These are phyloP conservation scores for Dermolepida albohirtum DNA, from an alignment of 2,888 invertebrate genomes.

Conservation along the genomic window DNA sequence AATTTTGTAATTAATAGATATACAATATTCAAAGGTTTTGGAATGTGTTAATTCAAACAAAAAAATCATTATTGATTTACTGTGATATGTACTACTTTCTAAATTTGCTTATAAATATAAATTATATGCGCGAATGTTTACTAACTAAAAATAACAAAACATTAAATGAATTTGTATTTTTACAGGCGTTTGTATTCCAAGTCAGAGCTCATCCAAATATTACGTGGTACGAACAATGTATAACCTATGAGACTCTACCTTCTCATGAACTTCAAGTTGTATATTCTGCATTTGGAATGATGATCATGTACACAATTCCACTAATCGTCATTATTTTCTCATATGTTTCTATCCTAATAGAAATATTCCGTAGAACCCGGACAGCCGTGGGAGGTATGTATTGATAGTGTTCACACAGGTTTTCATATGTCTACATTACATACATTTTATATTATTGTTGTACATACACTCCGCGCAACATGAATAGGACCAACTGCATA, in stretches of 20 bases:
- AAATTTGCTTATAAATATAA: neutral
- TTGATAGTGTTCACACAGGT: no score
- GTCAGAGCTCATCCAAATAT: conserved; percentile 85
- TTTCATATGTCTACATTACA: no score
- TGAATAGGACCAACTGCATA: no score
- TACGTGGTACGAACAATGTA: conserved; percentile 91
- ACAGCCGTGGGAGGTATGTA: conserved; percentile 70
- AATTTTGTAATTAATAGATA: neutral
- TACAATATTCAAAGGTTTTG: neutral
- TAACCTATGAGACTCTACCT: conserved; percentile 85
- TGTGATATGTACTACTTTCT: no score
- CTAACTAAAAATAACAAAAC: no score
- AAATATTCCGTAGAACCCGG: conserved; percentile 81
- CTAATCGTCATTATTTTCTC: conserved; percentile 87
- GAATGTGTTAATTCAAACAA: no score
- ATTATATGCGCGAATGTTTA: neutral
- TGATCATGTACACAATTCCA: conserved; percentile 89
- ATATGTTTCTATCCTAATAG: conserved; percentile 87
- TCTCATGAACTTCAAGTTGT: conserved; percentile 78
- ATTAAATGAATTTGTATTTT: conserved; percentile 46
- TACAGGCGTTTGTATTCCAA: conserved; percentile 86
- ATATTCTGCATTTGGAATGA: conserved; percentile 86
- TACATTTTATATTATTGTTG: no score
- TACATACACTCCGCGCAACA: no score
- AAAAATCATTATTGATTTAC: neutral